Base-by-base conservation (phyloP, 2,888 invertebrate species). In the Cheilosia soror region DNA sequence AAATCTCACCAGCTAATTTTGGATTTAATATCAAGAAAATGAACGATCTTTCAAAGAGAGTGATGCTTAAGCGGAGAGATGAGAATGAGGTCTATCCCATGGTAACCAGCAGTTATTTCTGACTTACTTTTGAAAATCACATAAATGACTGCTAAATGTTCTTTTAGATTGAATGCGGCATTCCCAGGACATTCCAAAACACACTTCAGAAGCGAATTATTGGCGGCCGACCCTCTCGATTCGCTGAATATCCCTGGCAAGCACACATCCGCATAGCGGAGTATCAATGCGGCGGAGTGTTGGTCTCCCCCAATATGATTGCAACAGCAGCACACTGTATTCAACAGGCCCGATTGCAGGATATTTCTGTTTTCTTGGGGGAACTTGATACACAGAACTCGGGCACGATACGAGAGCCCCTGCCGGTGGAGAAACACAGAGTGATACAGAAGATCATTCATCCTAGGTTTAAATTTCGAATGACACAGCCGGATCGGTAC, bases 261-360 rank as follows among this genome's bases (percentile, higher is more conserved):
- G 96, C 96, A 0, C 97, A 97, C 88, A 96, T 97, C 83, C 94
- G 97, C 89, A 96, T 97, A 88, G 95, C 95, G 0, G 95, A 96
- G 88, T 97, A 95, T 89, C 97, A 97, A 89, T 97, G 97, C 89
- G 97, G 97, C 2, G 97, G 97, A 0, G 96, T 96, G 0, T 91
- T 97, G 93, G 95, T 97, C 40, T 96, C 96, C 2, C 93, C 94
- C 0, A 94, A 94, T 91, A 91, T 91, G 88, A 95, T 97, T 3
- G 96, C 96, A 0, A 97, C 96, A 0, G 96, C 96, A 0, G 97
- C 96, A 0, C 97, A 97, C 90, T 97, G 97, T 90, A 96, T 97
- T 69, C 95, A 96, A 47, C 94, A 96, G 62, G 96, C 96, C 0
- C 93, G 95, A 13, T 92, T 96, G 5, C 93, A 94, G 5, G 96